These are phyloP conservation scores for Conchocele bisecta DNA, from an alignment of 2,888 invertebrate genomes.

Conservation along the genomic window DNA sequence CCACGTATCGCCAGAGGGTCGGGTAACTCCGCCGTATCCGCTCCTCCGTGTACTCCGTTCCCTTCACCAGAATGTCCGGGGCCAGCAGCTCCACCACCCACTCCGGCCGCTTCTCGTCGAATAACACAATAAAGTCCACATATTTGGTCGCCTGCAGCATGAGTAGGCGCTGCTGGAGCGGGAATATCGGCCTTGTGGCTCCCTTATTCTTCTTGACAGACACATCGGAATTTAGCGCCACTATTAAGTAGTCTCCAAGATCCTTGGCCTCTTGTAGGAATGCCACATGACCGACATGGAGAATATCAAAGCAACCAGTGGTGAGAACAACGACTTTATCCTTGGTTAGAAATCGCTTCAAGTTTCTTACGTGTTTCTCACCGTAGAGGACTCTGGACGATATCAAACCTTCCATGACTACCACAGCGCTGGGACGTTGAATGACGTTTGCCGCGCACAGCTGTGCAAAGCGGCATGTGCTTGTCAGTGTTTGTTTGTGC, in stretches of 20 bases:
- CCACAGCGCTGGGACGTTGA: too few relatives aligned
- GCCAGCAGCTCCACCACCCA: conserved; percentile 2
- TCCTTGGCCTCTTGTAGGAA: not conserved
- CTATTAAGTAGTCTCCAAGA: not conserved
- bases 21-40: not conserved
- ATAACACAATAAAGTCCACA: conserved; percentile 10
- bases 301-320: conserved; percentile 9
- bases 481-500: too few relatives aligned
- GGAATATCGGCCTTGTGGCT: conserved; percentile 1
- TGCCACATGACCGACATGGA: not conserved
- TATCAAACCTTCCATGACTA: too few relatives aligned
- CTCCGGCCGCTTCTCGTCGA: not conserved
- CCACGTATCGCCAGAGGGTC: not conserved
- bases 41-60: not conserved
- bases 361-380: not conserved
- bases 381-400: not conserved
- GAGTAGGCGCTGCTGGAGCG: not conserved
- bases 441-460: too few relatives aligned
- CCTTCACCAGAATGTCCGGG: conserved; percentile 11
- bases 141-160: conserved; percentile 9
- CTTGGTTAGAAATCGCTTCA: not conserved
- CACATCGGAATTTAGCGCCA: conserved; percentile 1
- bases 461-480: too few relatives aligned
- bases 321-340: not conserved
- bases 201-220: conserved; percentile 7